Base-by-base conservation (phyloP, 2,113 vertebrate genomes). In the Nothobranchius kuhntae region DNA sequence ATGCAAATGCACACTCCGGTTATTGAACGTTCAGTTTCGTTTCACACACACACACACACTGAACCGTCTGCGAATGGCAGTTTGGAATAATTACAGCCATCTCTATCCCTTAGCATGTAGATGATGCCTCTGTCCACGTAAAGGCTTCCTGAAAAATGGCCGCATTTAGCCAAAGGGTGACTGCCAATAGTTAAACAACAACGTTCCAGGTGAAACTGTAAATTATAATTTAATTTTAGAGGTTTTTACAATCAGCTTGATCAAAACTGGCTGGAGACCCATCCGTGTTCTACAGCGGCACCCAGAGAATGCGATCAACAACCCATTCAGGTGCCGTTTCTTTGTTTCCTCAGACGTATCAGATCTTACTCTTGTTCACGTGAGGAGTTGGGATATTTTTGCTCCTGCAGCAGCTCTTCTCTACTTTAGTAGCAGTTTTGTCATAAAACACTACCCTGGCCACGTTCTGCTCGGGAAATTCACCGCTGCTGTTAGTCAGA, bases 21-120 rank as follows among this genome's bases (percentile, higher is more conserved):
- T 58, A 69, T 77, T 21, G 65, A 65, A 58, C 47, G 44, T 63
- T 53, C 59, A 65, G 58, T 76, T 71, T 62, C 53, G 51, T 64
- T 67, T 46, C 38, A 40, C 38, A 40, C 47, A 24, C 50, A 24
- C 50, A 69, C 48, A 73, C 70, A 77, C 72, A 56, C 9, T 80
- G 65, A 24, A 64, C 46, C 42, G 38, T 68, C 55, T 40, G 68
- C 45, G 40, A 48, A 45, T 0, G 1, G 65, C 24, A 44, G n/a
- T 11, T 53, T 42, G 42, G 42, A 58, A 75, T 82, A 82, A 86
- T 82, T 78, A 72, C 35, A 80, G 71, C 63, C 53, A 57, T 76
- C 45, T 65, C 52, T 44, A 44, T 75, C 46, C 48, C 55, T 45
- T 53, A 30, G 44, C 44, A 13, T 59, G 46, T 7, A 42, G 50